Conservation (phyloP, 2,888 invertebrate species). For the Deladenus siricidicola region DNA sequence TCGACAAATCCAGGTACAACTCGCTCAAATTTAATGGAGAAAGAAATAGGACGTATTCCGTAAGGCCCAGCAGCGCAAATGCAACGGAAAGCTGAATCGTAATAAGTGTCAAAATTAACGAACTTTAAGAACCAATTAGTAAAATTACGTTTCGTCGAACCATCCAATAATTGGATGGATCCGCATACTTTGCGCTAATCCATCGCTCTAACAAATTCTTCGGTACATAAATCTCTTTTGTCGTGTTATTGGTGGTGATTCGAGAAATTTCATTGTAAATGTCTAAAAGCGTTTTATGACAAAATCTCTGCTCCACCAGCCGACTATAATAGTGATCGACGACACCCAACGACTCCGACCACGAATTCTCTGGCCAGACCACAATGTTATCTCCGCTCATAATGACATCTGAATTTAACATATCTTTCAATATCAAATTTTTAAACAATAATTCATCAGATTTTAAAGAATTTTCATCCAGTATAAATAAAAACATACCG, state of each 20-base stretch:
- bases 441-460: no score
- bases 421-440: no score
- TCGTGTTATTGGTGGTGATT: not conserved
- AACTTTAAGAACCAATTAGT: not conserved
- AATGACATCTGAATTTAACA: no score
- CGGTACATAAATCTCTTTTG: slow-evolving; percentile 4
- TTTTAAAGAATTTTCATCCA: no score
- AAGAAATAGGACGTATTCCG: slow-evolving; percentile 22
- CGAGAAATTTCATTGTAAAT: slow-evolving; percentile 15
- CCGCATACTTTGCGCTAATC: slow-evolving; percentile 16
- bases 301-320: slow-evolving; percentile 12
- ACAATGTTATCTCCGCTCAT: no score
- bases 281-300: slow-evolving; percentile 14
- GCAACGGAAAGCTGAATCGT: slow-evolving; percentile 13
- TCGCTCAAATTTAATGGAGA: slow-evolving; percentile 13
- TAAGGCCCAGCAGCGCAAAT: slow-evolving; percentile 22
- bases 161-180: slow-evolving; percentile 21
- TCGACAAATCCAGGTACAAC: slow-evolving; percentile 18
- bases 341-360: slow-evolving; percentile 1
- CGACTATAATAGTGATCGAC: slow-evolving; percentile 17
- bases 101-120: not conserved
- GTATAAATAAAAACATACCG: no score
- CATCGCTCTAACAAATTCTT: slow-evolving; percentile 13
- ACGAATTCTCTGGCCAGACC: not conserved
- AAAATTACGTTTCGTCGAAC: slow-evolving; percentile 17